A percentile compares a stretch with the other conserved stretches of the same genome.
Conservation (phyloP, 1,140 invertebrate genomes). For the Daktulosphaira vitifoliae region DNA sequence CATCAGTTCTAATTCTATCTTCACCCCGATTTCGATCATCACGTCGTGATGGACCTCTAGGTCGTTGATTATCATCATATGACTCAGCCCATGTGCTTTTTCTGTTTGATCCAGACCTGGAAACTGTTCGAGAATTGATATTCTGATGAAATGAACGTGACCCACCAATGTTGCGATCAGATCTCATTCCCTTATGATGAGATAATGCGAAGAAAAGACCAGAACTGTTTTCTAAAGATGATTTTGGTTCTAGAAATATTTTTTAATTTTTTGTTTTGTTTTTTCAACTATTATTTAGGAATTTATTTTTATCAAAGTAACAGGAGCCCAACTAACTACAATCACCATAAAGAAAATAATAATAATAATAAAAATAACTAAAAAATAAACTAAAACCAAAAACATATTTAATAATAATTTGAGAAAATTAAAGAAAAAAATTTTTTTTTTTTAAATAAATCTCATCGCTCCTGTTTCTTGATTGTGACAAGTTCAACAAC, state of each 20-base stretch:
- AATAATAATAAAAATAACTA: background rate
- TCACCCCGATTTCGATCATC: constrained; percentile 29
- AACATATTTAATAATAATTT: too few species aligned
- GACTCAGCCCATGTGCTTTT: constrained; percentile 24
- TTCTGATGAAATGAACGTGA: constrained; percentile 28
- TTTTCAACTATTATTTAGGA: background rate
- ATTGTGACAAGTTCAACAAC: background rate
- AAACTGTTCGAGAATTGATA: constrained; percentile 32
- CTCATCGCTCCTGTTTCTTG: constrained; percentile 25
- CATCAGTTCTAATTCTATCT: background rate
- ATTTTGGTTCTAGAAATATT: constrained; percentile 32
- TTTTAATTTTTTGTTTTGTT: constrained; percentile 19
- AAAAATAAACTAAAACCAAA: background rate
- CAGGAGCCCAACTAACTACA: constrained; percentile 6
- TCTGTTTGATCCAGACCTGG: constrained; percentile 27
- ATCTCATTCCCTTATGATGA: constrained; percentile 24
- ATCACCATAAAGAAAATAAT: background rate
- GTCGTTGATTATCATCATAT: constrained; percentile 18
- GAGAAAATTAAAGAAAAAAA: too few species aligned
- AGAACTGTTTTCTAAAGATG: constrained; percentile 26
- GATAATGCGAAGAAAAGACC: constrained; percentile 27
- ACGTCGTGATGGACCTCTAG: constrained; percentile 22
- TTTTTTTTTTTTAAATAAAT: background rate
- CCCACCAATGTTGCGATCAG: constrained; percentile 19
- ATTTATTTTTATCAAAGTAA: constrained; percentile 14